Evolutionary conservation across 2,888 invertebrate species (phyloP).

Genomic region (Hemicrepidius hirtus): DNA sequence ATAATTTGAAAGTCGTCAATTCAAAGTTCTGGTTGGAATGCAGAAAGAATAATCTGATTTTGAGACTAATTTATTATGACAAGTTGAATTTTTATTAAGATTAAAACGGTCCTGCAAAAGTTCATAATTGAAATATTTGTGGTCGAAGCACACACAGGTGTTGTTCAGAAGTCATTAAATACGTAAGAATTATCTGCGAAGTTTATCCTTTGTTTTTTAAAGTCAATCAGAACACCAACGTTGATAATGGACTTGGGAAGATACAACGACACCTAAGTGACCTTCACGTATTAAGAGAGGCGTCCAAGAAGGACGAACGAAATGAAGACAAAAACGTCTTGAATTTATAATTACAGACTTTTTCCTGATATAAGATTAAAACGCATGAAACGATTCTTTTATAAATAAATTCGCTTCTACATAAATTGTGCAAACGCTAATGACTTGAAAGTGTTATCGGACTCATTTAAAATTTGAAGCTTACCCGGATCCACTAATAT

Average conservation of each 20-base stretch:
- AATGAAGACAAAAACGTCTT: conserved; percentile 25
- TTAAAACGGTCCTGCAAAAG: conserved; percentile 42
- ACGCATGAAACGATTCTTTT: conserved; percentile 16
- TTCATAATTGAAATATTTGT: conserved; percentile 53
- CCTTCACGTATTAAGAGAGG: conserved; percentile 40
- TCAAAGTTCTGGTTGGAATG: conserved; percentile 34
- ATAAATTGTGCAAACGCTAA: conserved; percentile 56
- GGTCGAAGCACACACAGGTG: conserved; percentile 53
- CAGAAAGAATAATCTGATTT: conserved; percentile 41
- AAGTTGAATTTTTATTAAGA: conserved; percentile 48
- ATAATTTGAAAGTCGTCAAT: conserved; percentile 15
- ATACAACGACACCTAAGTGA: conserved; percentile 45
- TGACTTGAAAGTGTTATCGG: conserved; percentile 61
- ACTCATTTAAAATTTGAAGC: conserved; percentile 62
- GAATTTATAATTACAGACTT: conserved; percentile 27
- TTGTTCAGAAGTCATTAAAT: conserved; percentile 46
- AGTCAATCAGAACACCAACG: conserved; percentile 54
- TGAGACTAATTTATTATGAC: conserved; percentile 47
- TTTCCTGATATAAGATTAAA: neutral
- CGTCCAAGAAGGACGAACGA: conserved; percentile 38
- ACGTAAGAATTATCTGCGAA: conserved; percentile 39
- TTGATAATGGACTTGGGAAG: conserved; percentile 50
- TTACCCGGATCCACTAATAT: conserved; percentile 66
- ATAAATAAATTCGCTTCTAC: conserved; percentile 39
- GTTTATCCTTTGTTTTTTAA: conserved; percentile 46